Base-by-base conservation (phyloP, 2,113 vertebrate genomes). In the Microcebus murinus region DNA sequence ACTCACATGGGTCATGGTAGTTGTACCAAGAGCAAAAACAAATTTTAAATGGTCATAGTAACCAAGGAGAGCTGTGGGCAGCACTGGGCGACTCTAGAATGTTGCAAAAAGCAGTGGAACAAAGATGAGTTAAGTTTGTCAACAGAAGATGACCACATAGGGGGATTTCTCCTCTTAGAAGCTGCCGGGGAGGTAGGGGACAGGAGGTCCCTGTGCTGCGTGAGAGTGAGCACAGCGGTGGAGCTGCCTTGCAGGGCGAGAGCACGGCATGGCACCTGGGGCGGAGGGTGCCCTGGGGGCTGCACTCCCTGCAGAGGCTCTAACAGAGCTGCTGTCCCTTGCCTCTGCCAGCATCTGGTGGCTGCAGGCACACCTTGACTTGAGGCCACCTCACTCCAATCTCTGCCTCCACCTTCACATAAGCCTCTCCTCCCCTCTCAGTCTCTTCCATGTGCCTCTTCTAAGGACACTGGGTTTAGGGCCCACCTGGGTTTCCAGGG, bases 351-450 rank as follows among this genome's bases (percentile, higher is more conserved):
- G 29, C 59, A 48, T 25, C 67, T 18, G 27, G 12, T 77, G 48
- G 6, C 27, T 18, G 27, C 13, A 42, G 9, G 27, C 10, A 0
- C 3, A 13, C 42, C 23, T 20, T 20, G 39, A 14, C 36, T 31
- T 48, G 12, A 3, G 50, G 48, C 73, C 11, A 45, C 25, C 3
- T 17, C 76, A 15, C 23, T 12, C 52, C 50, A 8, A 17, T 34
- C 52, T 52, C 50, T 59, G 57, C 21, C 57, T 27, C 31, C 1
- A 2, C 68, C 12, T 6, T 31, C n/a, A 4, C 0, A 0, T 7
- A 7, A 5, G 29, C 20, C 61, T 21, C 18, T 42, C 39, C n/a
- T 73, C 52, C 36, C 8, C 63, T 8, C 59, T 23, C 59, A 61
- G 4, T 20, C 76, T 55, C 23, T 74, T 50, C 31, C 23, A 17